These are phyloP conservation scores for Karalla daura DNA, from an alignment of 2,797 vertebrate species.

Conservation along the genomic window DNA sequence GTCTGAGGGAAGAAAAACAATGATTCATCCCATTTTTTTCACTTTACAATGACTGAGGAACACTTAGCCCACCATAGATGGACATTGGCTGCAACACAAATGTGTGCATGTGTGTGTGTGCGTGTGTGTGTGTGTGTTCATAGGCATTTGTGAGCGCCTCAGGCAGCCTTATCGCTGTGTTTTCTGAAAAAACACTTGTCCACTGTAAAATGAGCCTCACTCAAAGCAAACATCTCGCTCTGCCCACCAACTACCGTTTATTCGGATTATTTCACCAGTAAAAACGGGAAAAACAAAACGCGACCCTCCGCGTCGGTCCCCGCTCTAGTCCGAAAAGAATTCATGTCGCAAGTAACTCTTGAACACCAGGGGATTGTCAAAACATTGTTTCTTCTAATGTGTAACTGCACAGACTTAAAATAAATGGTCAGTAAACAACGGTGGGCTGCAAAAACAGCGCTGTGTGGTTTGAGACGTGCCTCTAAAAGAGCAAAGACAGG, in stretches of 20 bases:
- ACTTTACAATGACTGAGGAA: slow-evolving; percentile 12
- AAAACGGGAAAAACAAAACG: slow-evolving; percentile 12
- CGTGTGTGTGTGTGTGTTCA: slow-evolving; percentile 15
- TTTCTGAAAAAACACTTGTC: slow-evolving; percentile 63
- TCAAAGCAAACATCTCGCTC: slow-evolving; percentile 37
- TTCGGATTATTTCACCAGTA: slow-evolving; percentile 17
- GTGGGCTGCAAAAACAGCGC: slow-evolving; percentile 24
- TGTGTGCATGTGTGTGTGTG: slow-evolving; percentile 25
- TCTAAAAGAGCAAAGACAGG: not conserved
- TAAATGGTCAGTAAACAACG: slow-evolving; percentile 12
- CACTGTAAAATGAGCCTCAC: slow-evolving; percentile 40
- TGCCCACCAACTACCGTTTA: slow-evolving; percentile 11
- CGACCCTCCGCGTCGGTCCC: not conserved
- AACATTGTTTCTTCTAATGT: slow-evolving; percentile 25
- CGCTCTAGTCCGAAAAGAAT: not conserved
- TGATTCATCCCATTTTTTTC: slow-evolving; percentile 59
- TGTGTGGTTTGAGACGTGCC: not conserved
- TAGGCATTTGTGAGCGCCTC: slow-evolving; percentile 20
- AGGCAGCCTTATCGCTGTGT: slow-evolving; percentile 42
- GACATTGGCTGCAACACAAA: slow-evolving; percentile 42
- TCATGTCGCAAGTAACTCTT: not conserved
- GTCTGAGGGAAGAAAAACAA: slow-evolving; percentile 6
- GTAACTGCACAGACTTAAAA: slow-evolving; percentile 18
- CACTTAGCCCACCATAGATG: slow-evolving; percentile 67
- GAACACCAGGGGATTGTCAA: slow-evolving; percentile 12